Conservation (phyloP, 1,140 invertebrate species). For the Diorhabda carinulata region DNA sequence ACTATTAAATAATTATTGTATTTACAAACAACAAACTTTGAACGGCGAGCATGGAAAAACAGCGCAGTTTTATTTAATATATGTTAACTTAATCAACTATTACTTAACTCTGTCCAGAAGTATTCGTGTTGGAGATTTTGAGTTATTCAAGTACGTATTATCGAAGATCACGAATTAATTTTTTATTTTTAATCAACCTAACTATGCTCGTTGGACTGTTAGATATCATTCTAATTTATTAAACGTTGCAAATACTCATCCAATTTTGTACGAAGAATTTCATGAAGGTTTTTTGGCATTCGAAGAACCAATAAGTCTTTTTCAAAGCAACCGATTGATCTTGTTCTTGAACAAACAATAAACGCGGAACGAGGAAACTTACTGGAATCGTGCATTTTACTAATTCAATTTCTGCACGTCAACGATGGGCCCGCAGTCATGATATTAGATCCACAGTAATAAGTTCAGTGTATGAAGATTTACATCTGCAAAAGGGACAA, state of each 20-base stretch:
- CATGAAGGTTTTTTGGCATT: constrained; percentile 37
- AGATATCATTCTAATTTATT: constrained; percentile 29
- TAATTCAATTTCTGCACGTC: constrained; percentile 9
- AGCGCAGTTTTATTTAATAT: constrained; percentile 36
- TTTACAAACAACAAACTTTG: constrained; percentile 21
- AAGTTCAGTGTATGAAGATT: constrained; percentile 23
- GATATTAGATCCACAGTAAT: constrained; percentile 31
- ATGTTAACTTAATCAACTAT: constrained; percentile 37
- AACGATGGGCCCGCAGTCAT: constrained; percentile 30
- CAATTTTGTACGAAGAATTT: constrained; percentile 29
- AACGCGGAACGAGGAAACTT: constrained; percentile 34
- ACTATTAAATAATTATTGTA: background rate
- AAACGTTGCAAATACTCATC: constrained; percentile 37
- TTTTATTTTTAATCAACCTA: too few species aligned
- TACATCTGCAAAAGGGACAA: constrained; percentile 23
- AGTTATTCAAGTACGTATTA: constrained; percentile 25
- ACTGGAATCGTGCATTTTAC: constrained; percentile 28
- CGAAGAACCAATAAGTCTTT: constrained; percentile 34
- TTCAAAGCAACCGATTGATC: constrained; percentile 36
- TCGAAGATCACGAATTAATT: background rate
- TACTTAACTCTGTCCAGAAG: constrained; percentile 31
- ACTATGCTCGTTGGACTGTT: constrained; percentile 18
- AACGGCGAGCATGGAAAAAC: constrained; percentile 41
- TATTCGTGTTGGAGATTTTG: constrained; percentile 37
- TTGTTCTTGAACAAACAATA: constrained; percentile 31